phyloP scores from a whole-genome alignment of 2,888 invertebrate species.

The Hedychridium roseum region DNA sequence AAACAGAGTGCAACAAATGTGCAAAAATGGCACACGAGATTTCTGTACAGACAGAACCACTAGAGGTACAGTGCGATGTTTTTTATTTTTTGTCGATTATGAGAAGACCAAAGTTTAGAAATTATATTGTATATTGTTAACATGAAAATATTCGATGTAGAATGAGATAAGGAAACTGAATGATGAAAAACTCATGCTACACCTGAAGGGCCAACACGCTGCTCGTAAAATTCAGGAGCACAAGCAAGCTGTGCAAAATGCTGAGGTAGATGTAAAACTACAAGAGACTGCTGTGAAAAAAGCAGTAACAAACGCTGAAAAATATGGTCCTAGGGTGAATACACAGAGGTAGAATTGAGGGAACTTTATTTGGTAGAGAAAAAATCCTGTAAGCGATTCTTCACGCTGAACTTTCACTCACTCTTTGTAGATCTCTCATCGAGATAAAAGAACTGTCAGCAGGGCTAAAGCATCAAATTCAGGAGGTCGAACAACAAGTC shows the following conservation, averaged over 20 bases:
- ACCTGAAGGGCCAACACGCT: constrained; percentile 28
- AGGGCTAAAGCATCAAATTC: constrained; percentile 41
- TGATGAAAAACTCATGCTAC: constrained; percentile 55
- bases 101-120: no score
- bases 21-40: no score
- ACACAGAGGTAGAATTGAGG: constrained; percentile 63
- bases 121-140: no score
- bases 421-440: constrained; percentile 33
- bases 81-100: no score
- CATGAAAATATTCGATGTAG: constrained; percentile 30
- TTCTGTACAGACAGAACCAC: no score
- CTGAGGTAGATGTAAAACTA: constrained; percentile 54
- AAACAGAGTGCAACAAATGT: constrained; percentile 43
- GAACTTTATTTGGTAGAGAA: constrained; percentile 4
- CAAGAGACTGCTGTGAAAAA: constrained; percentile 56
- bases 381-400: not conserved
- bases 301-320: constrained; percentile 63
- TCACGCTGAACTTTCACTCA: not conserved
- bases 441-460: constrained; percentile 34
- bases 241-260: constrained; percentile 40
- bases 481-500: constrained; percentile 39
- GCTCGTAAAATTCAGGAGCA: constrained; percentile 28
- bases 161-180: constrained; percentile 64
- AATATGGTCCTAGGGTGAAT: constrained; percentile 65
- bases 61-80: no score